Evolutionary conservation across 2,113 vertebrate genomes (phyloP).

Genomic region (Cheirogaleus medius): DNA sequence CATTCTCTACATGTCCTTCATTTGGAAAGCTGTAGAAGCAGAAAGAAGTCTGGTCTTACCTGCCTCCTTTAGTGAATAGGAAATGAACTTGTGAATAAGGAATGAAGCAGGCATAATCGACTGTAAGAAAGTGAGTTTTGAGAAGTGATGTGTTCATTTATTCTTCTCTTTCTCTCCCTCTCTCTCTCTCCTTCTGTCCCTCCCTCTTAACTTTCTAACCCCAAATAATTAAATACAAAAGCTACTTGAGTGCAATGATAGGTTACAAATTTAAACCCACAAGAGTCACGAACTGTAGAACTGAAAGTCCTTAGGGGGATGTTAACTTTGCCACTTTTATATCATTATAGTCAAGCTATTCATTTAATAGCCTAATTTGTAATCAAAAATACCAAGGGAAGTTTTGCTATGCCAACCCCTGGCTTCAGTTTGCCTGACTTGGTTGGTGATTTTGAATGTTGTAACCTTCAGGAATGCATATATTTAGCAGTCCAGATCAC

Average conservation of each 20-base stretch:
- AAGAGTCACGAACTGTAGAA: conserved; percentile 22
- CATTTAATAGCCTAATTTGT: conserved; percentile 65
- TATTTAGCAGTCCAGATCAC: background rate
- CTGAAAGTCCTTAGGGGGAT: conserved; percentile 3
- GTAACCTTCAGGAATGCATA: conserved; percentile 36
- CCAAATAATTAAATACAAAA: conserved; percentile 61
- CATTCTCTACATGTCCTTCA: background rate
- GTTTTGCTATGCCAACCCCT: background rate
- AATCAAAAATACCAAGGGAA: conserved; percentile 66
- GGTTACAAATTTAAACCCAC: conserved; percentile 59
- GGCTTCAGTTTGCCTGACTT: conserved; percentile 38
- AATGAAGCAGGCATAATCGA: background rate
- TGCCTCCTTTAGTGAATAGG: background rate
- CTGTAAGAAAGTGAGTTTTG: background rate
- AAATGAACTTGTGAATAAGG: background rate
- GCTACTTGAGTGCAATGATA: conserved; percentile 42
- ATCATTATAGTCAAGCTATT: conserved; percentile 46
- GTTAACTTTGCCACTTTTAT: conserved; percentile 59
- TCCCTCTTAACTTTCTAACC: background rate
- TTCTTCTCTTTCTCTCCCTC: background rate
- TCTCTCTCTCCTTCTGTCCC: background rate
- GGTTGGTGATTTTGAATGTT: conserved; percentile 32
- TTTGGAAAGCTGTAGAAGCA: background rate
- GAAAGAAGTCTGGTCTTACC: background rate
- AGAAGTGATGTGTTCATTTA: background rate